Conservation (phyloP, 2,797 vertebrate genomes). For the Sebastes ruberrimus region DNA sequence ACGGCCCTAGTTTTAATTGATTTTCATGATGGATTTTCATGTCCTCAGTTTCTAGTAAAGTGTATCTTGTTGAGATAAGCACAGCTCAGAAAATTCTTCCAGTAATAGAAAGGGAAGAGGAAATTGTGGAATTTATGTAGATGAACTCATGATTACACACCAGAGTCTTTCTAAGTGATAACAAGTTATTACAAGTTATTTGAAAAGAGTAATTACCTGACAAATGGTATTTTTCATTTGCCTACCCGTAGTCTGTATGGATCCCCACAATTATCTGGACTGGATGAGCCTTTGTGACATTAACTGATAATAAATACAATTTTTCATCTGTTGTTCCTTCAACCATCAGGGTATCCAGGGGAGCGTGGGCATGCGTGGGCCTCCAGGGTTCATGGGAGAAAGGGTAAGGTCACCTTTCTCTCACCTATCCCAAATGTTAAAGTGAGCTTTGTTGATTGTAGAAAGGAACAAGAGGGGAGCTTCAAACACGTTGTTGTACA, state of each 20-base stretch:
- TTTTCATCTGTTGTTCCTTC: neutral
- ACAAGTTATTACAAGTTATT: neutral
- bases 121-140: neutral
- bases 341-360: constrained; percentile 85
- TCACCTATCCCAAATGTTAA: neutral
- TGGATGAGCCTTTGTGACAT: neutral
- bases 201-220: neutral
- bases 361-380: constrained; percentile 82
- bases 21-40: neutral
- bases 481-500: neutral
- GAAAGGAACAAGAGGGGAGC: neutral
- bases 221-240: neutral
- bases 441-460: neutral
- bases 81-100: neutral
- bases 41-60: neutral
- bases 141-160: neutral
- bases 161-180: neutral
- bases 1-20: neutral
- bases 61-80: neutral
- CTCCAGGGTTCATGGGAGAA: constrained; percentile 81
- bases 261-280: neutral
- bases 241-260: neutral
- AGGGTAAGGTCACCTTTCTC: constrained; percentile 73
- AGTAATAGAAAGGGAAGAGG: neutral
- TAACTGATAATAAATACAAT: neutral